A percentile compares a stretch with the other conserved stretches of the same genome.
Conservation (phyloP, 1,140 invertebrate genomes). For the Zaprionus ghesquierei region DNA sequence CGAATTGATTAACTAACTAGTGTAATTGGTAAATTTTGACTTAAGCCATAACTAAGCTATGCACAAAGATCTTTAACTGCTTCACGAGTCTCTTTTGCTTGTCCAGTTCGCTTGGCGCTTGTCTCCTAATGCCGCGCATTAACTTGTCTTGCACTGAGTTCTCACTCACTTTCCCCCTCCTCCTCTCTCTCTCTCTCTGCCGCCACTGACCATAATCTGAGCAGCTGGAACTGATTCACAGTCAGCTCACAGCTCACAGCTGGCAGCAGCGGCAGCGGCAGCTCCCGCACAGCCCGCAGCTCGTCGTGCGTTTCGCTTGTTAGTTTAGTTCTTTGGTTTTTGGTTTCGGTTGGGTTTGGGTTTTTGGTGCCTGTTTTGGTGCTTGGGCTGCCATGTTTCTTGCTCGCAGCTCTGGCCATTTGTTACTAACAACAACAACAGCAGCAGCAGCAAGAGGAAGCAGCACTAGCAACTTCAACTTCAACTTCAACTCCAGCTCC, state of each 20-base stretch:
- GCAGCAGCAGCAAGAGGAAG: constrained; percentile 2
- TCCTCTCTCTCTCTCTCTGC: no score
- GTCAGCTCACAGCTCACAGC: neutral
- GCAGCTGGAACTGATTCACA: constrained; percentile 8
- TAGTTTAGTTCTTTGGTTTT: constrained; percentile 45
- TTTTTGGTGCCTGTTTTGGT: constrained; percentile 5
- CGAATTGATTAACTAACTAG: neutral
- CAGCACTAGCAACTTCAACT: constrained; percentile 13
- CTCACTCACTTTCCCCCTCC: neutral
- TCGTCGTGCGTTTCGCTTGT: constrained; percentile 36
- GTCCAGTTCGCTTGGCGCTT: neutral
- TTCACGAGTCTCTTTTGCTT: neutral
- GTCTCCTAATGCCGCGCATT: neutral
- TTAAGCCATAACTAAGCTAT: neutral
- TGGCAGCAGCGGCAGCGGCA: neutral
- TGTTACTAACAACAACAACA: constrained; percentile 34
- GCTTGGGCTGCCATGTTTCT: constrained; percentile 22
- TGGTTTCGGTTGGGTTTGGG: no score
- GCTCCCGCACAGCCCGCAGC: neutral
- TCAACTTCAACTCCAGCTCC: constrained; percentile 21
- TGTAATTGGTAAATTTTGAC: neutral
- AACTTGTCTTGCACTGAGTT: neutral
- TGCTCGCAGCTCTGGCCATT: constrained; percentile 25
- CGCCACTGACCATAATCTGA: constrained; percentile 15
- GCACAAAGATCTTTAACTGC: neutral